Evolutionary conservation across 1,140 invertebrate genomes (phyloP), one percentile per base, ranked within the genome.

Genomic region (Drosophila sulfurigaster): DNA sequence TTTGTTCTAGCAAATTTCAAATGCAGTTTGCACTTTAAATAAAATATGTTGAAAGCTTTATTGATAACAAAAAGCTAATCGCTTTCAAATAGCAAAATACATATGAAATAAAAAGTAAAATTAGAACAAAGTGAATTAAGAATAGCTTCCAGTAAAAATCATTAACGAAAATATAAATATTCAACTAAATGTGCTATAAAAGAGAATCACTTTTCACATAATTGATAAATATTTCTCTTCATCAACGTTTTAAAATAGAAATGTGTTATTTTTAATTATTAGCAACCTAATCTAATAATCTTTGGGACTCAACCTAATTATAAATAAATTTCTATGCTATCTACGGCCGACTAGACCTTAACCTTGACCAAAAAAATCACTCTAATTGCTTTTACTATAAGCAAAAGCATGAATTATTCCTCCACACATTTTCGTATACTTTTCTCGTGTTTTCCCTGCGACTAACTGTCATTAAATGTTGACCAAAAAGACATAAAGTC

Each of bases 401-500:
- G 45, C 63, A 79, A 65, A 71, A 82, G 72, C 75, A 62, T 30
- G 62, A 67, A 77, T 71, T 32, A 32, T 32, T 32, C 32, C 32
- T 10, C 35, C 35, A 38, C 35, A 38, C 35, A 76, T 63, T 73
- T 68, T 60, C 41, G 16, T 45, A 75, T 46, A 57, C 20, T 30
- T 20, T 45, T 59, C 48, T 59, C 46, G 38, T 41, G 59, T 30
- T 64, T 54, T 71, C 20, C 38, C 32, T 41, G 45, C 70, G 71
- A 51, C 72, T 58, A 48, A 63, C 57, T 69, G 58, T 64, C 75
- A 78, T 81, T 86, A 75, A 78, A 67, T 81, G 58, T 69, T 59
- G 69, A 57, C 72, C 41, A 45, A 65, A 16, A 59, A 35, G 52
- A 59, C 51, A 46, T 74, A 64, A 74, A 78, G 60, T 71, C 48